Base-by-base conservation (phyloP, 2,797 vertebrate genomes). In the Pteronotus mesoamericanus region DNA sequence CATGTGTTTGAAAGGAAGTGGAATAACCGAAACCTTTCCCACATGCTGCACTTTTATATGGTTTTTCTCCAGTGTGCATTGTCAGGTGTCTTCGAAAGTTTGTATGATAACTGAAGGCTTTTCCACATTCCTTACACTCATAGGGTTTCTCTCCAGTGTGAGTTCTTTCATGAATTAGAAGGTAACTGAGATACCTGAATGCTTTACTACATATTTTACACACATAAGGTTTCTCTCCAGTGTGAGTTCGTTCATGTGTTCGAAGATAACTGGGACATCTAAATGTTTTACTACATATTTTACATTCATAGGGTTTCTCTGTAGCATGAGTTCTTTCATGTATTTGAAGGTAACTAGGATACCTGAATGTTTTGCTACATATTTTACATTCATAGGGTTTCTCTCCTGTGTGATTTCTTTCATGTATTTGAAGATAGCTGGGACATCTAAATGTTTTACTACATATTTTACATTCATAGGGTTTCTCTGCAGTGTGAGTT, bases 361-460 rank as follows among this genome's bases (percentile, higher is more conserved):
- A 83, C 7, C 39, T 83, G 29, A 83, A 83, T 64, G 87, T 29
- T 48, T 89, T 95, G 32, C 78, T 59, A 37, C 95, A 91, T 34
- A 75, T 39, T 16, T 93, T 75, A 74, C 91, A 91, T 34, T 80
- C 37, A 29, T 85, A 95, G 42, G 94, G 96, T 10, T 94, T 97
- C 48, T 53, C 34, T 78, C 74, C 26, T 22, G 24, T 37, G 46
- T 77, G 86, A 88, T 48, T 48, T 37, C 72, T 88, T 77, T 77
- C 42, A 74, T 74, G 66, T 42, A 21, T 86, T 32, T 86, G 85
- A 57, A 59, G 77, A 57, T 80, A 80, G 80, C 77, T 42, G 37
- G 53, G 77, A 24, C 46, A 85, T 26, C 66, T 86, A 42, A 87
- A 87, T n/a, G 14, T 89, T 86, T 97, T 86, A 16, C 75, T 80